Evolutionary conservation across 2,888 invertebrate genomes (phyloP).

Genomic region (Stramonita haemastoma): DNA sequence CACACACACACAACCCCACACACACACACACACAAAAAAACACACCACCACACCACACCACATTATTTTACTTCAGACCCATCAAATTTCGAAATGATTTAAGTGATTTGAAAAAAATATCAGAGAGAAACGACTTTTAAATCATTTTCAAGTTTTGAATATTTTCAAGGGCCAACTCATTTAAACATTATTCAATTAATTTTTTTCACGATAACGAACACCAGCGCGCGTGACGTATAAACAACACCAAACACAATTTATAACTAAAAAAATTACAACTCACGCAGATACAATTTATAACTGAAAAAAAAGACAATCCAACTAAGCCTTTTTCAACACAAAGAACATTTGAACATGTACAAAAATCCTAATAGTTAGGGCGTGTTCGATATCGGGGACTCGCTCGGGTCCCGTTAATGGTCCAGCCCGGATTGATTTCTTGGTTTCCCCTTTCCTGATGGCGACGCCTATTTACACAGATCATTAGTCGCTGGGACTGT

Average conservation of each 20-base stretch:
- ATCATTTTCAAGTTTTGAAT: too few relatives aligned
- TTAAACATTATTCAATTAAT: too few relatives aligned
- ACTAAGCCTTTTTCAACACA: background rate
- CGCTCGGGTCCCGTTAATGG: background rate
- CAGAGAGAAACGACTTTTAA: too few relatives aligned
- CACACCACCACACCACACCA: constrained; percentile 12
- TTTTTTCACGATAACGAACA: background rate
- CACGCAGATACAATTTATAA: background rate
- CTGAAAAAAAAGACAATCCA: background rate
- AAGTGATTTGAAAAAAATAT: too few relatives aligned
- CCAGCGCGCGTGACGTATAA: background rate
- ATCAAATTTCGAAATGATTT: too few relatives aligned
- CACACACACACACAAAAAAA: constrained; percentile 22
- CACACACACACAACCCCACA: background rate
- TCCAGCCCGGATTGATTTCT: background rate
- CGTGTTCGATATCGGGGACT: background rate
- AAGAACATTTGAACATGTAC: background rate
- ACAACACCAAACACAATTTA: constrained; percentile 16
- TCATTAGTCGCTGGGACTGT: background rate
- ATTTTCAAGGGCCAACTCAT: too few relatives aligned
- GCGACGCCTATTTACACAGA: background rate
- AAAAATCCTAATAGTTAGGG: background rate
- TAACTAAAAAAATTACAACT: background rate
- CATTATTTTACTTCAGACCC: background rate
- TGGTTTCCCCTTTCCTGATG: background rate